phyloP scores from a whole-genome alignment of 2,113 vertebrate species.

The Macrotis lagotis region DNA sequence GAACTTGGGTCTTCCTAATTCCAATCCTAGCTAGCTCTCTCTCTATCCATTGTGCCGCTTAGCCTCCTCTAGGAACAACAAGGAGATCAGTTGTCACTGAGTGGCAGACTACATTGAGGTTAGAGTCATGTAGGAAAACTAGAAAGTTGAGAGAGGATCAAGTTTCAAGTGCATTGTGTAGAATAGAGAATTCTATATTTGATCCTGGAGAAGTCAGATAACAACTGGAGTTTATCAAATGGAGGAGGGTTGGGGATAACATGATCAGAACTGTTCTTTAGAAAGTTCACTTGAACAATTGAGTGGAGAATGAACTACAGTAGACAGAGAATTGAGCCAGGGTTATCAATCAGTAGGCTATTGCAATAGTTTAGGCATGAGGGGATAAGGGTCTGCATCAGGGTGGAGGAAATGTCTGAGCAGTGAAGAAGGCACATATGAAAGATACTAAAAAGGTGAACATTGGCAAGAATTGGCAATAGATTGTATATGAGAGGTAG shows the following conservation, averaged over 20 bases:
- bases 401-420: background rate
- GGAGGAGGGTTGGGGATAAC: background rate
- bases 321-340: background rate
- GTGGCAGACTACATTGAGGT: too few species aligned
- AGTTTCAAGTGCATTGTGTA: background rate
- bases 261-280: background rate
- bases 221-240: background rate
- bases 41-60: background rate
- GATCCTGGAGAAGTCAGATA: background rate
- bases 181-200: background rate
- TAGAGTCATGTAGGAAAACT: too few species aligned
- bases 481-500: background rate
- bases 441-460: background rate
- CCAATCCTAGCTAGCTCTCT: constrained; percentile 10
- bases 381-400: background rate
- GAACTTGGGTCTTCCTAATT: constrained; percentile 32
- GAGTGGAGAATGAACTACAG: too few species aligned
- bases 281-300: background rate
- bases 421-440: background rate
- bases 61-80: background rate
- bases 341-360: background rate
- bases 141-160: background rate
- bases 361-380: background rate
- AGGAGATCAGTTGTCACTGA: background rate
- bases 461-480: background rate